Evolutionary conservation across 2,113 vertebrate species (phyloP).

Genomic region (Caranx ignobilis): DNA sequence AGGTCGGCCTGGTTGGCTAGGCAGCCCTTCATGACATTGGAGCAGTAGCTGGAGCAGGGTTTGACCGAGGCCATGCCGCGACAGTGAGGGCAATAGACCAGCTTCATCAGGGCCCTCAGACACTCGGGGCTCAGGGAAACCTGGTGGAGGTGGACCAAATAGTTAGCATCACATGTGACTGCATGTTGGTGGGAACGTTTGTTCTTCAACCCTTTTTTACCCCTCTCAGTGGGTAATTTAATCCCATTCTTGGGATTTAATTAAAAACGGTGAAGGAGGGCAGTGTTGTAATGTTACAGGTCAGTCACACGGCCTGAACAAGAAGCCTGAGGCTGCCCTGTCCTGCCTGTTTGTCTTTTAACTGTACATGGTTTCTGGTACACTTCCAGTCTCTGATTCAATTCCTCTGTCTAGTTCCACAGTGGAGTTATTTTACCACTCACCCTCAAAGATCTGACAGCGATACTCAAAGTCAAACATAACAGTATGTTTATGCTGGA

Average conservation of each 20-base stretch:
- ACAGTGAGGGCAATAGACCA: conserved; percentile 92
- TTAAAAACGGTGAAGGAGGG: conserved; percentile 38
- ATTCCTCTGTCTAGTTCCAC: conserved; percentile 30
- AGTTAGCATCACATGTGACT: neutral
- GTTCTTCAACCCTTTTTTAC: neutral
- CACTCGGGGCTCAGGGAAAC: conserved; percentile 91
- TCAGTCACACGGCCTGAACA: neutral
- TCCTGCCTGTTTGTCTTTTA: neutral
- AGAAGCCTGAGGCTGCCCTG: neutral
- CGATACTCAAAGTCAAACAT: neutral
- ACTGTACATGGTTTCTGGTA: conserved; percentile 18
- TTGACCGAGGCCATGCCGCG: conserved; percentile 86
- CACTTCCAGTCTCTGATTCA: conserved; percentile 19
- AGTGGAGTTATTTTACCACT: conserved; percentile 16
- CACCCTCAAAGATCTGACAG: neutral
- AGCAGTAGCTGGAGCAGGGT: conserved; percentile 92
- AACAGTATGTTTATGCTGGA: neutral
- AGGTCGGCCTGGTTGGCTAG: conserved; percentile 96
- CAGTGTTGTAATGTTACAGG: neutral
- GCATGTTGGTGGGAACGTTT: neutral
- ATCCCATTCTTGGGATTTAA: too few species aligned
- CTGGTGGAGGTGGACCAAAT: conserved; percentile 70
- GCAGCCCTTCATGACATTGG: conserved; percentile 94
- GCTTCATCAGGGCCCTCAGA: conserved; percentile 90
- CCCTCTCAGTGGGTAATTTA: too few species aligned